These are phyloP conservation scores for Chaetorhynchus papuensis DNA, from an alignment of 2,113 vertebrate genomes.

Conservation along the genomic window DNA sequence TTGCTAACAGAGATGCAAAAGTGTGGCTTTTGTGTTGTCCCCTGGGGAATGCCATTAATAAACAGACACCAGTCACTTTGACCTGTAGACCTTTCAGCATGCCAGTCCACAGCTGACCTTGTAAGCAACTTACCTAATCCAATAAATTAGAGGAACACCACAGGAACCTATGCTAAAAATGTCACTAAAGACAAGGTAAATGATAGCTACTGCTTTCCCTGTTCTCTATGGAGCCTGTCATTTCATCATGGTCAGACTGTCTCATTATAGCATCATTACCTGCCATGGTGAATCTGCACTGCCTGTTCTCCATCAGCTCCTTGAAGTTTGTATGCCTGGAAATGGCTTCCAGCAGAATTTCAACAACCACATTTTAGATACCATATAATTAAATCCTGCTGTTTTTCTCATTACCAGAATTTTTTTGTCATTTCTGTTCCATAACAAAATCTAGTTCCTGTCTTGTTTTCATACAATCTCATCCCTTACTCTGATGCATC, in stretches of 20 bases:
- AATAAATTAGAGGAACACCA: not conserved
- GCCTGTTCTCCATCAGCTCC: not conserved
- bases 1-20: not conserved
- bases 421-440: not conserved
- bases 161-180: not conserved
- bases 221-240: not conserved
- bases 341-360: not conserved
- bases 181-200: not conserved
- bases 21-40: not conserved
- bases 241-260: not conserved
- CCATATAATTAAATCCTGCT: not conserved
- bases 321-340: not conserved
- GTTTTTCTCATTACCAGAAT: not conserved
- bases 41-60: not conserved
- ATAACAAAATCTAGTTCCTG: not conserved
- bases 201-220: not conserved
- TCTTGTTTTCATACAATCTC: not conserved
- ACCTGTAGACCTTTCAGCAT: rapidly evolving
- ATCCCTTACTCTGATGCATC: not conserved
- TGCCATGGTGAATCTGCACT: not conserved
- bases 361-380: not conserved
- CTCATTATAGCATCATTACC: not conserved
- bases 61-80: not conserved
- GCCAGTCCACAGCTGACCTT: not conserved
- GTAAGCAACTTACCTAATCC: not conserved